phyloP scores from a whole-genome alignment of 1,140 invertebrate genomes.

The Galendromus occidentalis region DNA sequence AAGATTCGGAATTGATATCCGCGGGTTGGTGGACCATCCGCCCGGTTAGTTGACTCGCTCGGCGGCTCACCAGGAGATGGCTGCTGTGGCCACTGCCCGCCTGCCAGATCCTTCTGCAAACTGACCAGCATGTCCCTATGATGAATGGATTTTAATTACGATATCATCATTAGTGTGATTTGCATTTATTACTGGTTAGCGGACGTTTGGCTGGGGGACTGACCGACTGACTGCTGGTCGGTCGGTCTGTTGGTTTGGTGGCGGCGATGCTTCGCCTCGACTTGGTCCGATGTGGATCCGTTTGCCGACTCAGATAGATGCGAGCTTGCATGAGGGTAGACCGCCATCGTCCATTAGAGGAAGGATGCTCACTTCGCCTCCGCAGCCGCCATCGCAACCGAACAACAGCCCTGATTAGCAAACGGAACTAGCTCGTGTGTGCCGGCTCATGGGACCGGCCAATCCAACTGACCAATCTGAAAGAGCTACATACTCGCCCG shows the following conservation, averaged over 20 bases:
- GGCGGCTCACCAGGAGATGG: background rate
- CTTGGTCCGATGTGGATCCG: background rate
- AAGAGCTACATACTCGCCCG: too few relatives aligned
- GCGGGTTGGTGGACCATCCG: background rate
- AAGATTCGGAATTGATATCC: too few relatives aligned
- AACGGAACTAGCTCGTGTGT: too few relatives aligned
- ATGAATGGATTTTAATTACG: constrained; percentile 12
- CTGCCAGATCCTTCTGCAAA: background rate
- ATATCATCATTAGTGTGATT: constrained; percentile 12
- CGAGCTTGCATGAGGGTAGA: too few relatives aligned
- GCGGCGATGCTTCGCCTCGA: background rate
- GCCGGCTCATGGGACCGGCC: too few relatives aligned
- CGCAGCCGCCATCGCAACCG: too few relatives aligned
- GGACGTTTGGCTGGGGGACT: background rate
- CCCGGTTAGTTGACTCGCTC: background rate
- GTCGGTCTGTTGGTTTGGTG: background rate
- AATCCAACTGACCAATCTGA: too few relatives aligned
- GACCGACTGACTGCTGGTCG: background rate
- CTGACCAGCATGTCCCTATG: background rate
- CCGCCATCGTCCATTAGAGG: too few relatives aligned
- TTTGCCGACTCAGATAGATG: background rate
- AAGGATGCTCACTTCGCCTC: too few relatives aligned
- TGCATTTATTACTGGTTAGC: constrained; percentile 11
- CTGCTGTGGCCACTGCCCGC: background rate
- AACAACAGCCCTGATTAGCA: too few relatives aligned